Evolutionary conservation across 1,140 invertebrate genomes (phyloP), one percentile per base, ranked within the genome.

Genomic region (Octopus bimaculoides): DNA sequence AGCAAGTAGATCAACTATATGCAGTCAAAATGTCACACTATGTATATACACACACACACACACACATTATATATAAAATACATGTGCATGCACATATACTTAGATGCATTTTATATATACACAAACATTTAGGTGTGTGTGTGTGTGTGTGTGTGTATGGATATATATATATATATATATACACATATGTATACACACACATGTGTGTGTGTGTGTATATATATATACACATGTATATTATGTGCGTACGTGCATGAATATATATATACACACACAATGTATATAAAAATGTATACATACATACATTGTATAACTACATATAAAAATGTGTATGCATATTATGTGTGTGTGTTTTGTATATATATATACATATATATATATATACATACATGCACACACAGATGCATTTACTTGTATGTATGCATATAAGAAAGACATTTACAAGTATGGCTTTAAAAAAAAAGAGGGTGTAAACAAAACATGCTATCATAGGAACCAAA

Each of bases 31-130:
- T 53, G 61, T 41, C 17, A 17, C 77, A 53, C 66, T 9, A 54
- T 52, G 17, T 73, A 78, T 52, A 78, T 52, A 81, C 77, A 54
- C 69, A 79, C 78, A 79, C 78, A 79, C 77, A 41, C 74, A 76
- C 80, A 76, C 78, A 61, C 77, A 75, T 61, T 17, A 61, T 61
- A 61, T 12, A 12, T 17, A 61, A 61, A 61, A 61, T 17, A 12
- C 9, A 9, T 61, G 56, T 61, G 17, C 9, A 17, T 12, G 9
- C 1, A 9, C 10, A 79, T 75, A 75, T 54, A 79, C 55, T 61
- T 74, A 54, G 12, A 71, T 69, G 61, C 54, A 74, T 17, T 61
- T 61, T 69, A 56, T 61, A 78, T 69, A 75, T 66, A 81, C 69
- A 78, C 66, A 81, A 17, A 78, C 77, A 81, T 55, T 55, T 66